Percentiles rank a stretch among this genome's conserved stretches.
Conservation (phyloP, 2,113 vertebrate species). For the Argyrosomus japonicus region DNA sequence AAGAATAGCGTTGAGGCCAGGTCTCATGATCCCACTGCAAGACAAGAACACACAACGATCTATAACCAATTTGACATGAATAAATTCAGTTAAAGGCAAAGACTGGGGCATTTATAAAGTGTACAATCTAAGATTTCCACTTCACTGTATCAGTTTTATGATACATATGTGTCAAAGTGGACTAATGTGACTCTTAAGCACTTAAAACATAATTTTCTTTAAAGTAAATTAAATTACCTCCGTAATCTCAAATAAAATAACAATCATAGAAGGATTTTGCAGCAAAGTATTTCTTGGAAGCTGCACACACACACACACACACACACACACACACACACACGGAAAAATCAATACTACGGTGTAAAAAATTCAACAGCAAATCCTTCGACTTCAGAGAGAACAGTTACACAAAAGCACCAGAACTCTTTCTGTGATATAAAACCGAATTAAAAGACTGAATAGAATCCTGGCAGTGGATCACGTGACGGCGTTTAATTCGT, state of each 20-base stretch:
- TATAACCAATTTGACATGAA: not conserved
- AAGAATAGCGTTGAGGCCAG: slow-evolving; percentile 96
- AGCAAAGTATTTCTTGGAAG: not conserved
- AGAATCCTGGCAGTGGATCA: slow-evolving; percentile 59
- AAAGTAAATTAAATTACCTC: not conserved
- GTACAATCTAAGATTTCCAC: not conserved
- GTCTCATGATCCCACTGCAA: slow-evolving; percentile 95
- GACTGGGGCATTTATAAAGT: not conserved
- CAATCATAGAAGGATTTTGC: not conserved
- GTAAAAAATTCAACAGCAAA: slow-evolving; percentile 15
- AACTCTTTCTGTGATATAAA: slow-evolving; percentile 47
- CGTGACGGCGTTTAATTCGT: slow-evolving; percentile 74
- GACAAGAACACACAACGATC: slow-evolving; percentile 43
- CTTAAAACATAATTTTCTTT: not conserved
- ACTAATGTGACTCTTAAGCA: slow-evolving; percentile 11
- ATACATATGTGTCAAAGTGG: slow-evolving; percentile 6
- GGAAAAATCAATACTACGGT: not conserved
- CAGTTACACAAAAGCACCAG: slow-evolving; percentile 30
- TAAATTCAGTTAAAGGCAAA: not conserved
- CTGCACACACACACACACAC: not conserved
- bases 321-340: too few relatives aligned
- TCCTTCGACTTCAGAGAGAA: slow-evolving; percentile 43
- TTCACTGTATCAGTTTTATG: not conserved
- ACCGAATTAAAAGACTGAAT: slow-evolving; percentile 59
- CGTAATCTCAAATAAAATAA: not conserved